Evolutionary conservation across 2,113 vertebrate genomes (phyloP).

Genomic region (Gambusia holbrooki): DNA sequence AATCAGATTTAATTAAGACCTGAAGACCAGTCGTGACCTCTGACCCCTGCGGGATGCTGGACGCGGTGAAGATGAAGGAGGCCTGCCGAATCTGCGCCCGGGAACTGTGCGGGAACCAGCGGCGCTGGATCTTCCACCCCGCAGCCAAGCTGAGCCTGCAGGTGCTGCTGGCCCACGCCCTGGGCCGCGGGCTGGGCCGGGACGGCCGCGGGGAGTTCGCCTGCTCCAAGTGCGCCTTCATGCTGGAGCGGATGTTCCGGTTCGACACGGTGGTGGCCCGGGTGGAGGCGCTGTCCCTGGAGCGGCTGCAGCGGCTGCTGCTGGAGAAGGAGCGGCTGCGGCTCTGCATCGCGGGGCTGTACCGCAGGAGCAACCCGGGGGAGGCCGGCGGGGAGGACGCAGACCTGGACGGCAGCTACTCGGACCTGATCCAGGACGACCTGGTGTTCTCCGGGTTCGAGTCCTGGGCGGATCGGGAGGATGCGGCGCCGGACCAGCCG

Average conservation of each 20-base stretch:
- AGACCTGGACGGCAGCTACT: slow-evolving; percentile 83
- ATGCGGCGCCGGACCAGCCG: slow-evolving; percentile 67
- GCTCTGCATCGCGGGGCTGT: slow-evolving; percentile 87
- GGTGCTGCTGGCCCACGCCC: slow-evolving; percentile 89
- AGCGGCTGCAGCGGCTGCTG: slow-evolving; percentile 90
- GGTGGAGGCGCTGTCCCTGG: slow-evolving; percentile 92
- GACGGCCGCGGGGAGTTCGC: slow-evolving; percentile 91
- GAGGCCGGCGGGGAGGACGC: slow-evolving; percentile 41
- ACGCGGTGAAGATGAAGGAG: slow-evolving; percentile 83
- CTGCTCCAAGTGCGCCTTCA: slow-evolving; percentile 95
- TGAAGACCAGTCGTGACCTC: too few species aligned
- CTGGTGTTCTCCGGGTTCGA: slow-evolving; percentile 89
- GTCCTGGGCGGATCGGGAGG: slow-evolving; percentile 90
- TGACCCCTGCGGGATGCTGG: slow-evolving; percentile 46
- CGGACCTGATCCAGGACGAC: slow-evolving; percentile 89
- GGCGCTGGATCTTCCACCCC: slow-evolving; percentile 95
- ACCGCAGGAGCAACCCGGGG: slow-evolving; percentile 84
- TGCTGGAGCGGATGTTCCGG: slow-evolving; percentile 94
- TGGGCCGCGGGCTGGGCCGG: slow-evolving; percentile 85
- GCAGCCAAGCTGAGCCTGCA: slow-evolving; percentile 88
- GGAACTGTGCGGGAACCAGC: slow-evolving; percentile 92
- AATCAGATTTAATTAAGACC: too few species aligned
- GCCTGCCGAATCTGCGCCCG: slow-evolving; percentile 89
- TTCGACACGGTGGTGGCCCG: slow-evolving; percentile 93
- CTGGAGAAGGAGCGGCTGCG: slow-evolving; percentile 92